A percentile compares a stretch with the other conserved stretches of the same genome.
phyloP scores from a whole-genome alignment of 2,888 invertebrate genomes.

The Dichetophora obliterata region DNA sequence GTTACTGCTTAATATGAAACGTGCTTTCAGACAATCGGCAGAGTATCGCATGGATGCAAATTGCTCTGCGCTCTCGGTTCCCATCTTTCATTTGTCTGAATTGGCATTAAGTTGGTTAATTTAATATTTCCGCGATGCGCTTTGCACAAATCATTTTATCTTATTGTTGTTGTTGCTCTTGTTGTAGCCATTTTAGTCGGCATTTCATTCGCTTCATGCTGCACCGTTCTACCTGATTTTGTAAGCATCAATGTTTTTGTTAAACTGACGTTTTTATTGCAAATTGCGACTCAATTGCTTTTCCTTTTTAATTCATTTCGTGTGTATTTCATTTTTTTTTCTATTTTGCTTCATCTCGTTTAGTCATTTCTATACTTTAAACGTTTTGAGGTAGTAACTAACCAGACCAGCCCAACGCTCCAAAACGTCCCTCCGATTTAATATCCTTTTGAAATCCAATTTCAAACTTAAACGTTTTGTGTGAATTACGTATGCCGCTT shows the following conservation, averaged over 20 bases:
- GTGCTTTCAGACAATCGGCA: conserved; percentile 11
- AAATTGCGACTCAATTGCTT: conserved; percentile 48
- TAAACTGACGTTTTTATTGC: conserved; percentile 44
- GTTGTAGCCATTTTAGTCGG: conserved; percentile 41
- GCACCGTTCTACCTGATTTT: background rate
- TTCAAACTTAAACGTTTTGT: conserved; percentile 28
- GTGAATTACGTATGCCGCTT: conserved; percentile 15
- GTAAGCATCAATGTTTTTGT: background rate
- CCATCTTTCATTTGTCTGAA: conserved; percentile 37
- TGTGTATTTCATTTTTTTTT: conserved; percentile 48
- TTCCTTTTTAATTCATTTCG: conserved; percentile 45
- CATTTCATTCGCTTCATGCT: conserved; percentile 6
- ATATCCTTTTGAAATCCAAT: conserved; percentile 28
- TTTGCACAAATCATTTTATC: conserved; percentile 42
- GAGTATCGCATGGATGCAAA: conserved; percentile 20
- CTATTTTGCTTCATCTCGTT: conserved; percentile 43
- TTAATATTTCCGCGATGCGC: conserved; percentile 33
- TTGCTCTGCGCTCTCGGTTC: conserved; percentile 23
- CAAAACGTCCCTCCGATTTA: background rate
- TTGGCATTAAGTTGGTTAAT: conserved; percentile 39
- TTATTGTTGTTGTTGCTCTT: conserved; percentile 26
- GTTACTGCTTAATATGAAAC: conserved; percentile 28
- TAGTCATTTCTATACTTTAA: conserved; percentile 22
- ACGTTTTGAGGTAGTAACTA: background rate
- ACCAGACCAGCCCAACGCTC: background rate